phyloP scores from a whole-genome alignment of 2,888 invertebrate species.

The Lithodes maja region DNA sequence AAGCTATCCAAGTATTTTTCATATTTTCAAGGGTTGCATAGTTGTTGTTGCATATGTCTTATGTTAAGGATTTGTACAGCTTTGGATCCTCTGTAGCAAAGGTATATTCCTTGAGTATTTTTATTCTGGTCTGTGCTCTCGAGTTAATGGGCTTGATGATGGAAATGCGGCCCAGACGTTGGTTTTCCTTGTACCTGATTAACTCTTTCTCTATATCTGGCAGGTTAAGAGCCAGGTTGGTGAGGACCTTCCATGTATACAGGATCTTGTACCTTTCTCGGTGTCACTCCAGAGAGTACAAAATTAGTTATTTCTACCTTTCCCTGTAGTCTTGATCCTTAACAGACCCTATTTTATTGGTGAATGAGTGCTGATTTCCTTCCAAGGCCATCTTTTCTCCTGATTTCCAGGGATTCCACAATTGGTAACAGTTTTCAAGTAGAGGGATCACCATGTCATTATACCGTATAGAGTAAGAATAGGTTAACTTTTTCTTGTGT shows the following conservation, averaged over 20 bases:
- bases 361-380: constrained; percentile 1
- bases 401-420: not conserved
- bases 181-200: not conserved
- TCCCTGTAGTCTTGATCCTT: constrained; percentile 18
- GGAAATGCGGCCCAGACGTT: not conserved
- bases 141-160: not conserved
- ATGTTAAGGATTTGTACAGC: not conserved
- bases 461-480: not conserved
- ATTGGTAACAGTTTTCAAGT: not conserved
- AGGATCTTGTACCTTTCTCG: constrained; percentile 1
- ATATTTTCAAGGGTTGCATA: not conserved
- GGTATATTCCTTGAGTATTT: not conserved
- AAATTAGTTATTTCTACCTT: not conserved
- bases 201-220: not conserved
- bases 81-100: not conserved
- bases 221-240: not conserved
- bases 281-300: constrained; percentile 1
- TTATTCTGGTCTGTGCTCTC: not conserved
- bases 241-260: constrained; percentile 3
- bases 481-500: not conserved
- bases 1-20: not conserved
- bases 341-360: not conserved
- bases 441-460: not conserved
- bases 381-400: not conserved
- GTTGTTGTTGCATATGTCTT: not conserved